phyloP scores from a whole-genome alignment of 2,888 invertebrate species.

The Odontocolon sp. region DNA sequence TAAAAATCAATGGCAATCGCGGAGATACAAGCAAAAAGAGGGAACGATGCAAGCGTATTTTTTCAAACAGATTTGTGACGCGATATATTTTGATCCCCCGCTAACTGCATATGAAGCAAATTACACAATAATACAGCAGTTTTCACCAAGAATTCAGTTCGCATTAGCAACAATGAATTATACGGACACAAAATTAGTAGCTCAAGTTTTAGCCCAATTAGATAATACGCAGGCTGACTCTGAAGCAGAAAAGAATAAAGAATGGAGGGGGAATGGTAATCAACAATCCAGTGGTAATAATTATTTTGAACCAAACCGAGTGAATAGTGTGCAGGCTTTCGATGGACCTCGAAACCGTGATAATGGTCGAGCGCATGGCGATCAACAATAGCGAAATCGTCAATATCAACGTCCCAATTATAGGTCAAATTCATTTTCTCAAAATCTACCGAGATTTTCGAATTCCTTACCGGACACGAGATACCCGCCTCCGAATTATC shows the following conservation, averaged over 20 bases:
- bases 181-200: conserved; percentile 31
- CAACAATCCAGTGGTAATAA: not conserved
- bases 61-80: conserved; percentile 25
- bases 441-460: not conserved
- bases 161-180: conserved; percentile 47
- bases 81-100: conserved; percentile 35
- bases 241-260: conserved; percentile 15
- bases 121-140: conserved; percentile 52
- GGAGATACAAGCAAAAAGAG: conserved; percentile 31
- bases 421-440: not conserved
- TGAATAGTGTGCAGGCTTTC: not conserved
- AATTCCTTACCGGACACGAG: not conserved
- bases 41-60: conserved; percentile 34
- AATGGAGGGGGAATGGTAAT: not conserved
- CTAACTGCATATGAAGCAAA: conserved; percentile 25
- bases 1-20: conserved; percentile 21
- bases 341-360: not conserved
- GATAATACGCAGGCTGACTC: conserved; percentile 26
- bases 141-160: conserved; percentile 39
- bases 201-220: conserved; percentile 43
- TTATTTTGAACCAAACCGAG: not conserved
- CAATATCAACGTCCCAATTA: not conserved
- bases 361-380: not conserved
- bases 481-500: not conserved
- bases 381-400: not conserved